Percentiles rank a stretch among this genome's conserved stretches.
These are phyloP conservation scores for Poeciliopsis gracilis DNA, from an alignment of 2,797 vertebrate genomes.

Conservation along the genomic window DNA sequence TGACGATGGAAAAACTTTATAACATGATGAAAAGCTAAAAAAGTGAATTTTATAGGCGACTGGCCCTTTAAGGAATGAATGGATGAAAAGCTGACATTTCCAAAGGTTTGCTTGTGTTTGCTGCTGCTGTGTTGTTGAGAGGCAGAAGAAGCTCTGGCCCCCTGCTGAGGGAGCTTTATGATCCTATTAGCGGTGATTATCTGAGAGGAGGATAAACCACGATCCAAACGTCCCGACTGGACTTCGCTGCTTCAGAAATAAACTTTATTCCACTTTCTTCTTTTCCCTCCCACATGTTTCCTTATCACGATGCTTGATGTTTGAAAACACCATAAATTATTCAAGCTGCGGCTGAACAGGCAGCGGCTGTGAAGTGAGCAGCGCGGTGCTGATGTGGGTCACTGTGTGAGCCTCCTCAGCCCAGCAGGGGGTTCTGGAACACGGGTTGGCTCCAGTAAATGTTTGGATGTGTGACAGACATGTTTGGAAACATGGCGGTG, in stretches of 20 bases:
- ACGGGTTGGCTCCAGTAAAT: constrained; percentile 54
- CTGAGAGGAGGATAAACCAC: not conserved
- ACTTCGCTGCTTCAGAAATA: not conserved
- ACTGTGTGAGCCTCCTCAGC: constrained; percentile 56
- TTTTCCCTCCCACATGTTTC: not conserved
- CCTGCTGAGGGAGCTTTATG: not conserved
- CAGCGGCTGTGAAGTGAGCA: constrained; percentile 7
- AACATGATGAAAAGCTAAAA: no score
- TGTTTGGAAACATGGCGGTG: constrained; percentile 34
- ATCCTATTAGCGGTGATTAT: not conserved
- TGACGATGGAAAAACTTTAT: no score
- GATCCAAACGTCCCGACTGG: not conserved
- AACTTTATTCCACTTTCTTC: not conserved
- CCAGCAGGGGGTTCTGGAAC: constrained; percentile 5
- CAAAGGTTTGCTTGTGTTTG: not conserved
- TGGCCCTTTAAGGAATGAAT: not conserved
- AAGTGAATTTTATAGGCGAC: no score
- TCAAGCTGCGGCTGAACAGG: not conserved
- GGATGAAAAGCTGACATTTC: not conserved
- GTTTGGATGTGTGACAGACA: constrained; percentile 67
- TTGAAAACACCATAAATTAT: not conserved
- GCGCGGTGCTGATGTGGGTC: constrained; percentile 52
- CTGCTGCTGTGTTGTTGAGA: not conserved
- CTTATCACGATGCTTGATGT: not conserved
- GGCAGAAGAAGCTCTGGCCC: not conserved